Evolutionary conservation across 2,113 vertebrate genomes (phyloP).

Genomic region (Notarius lentiginosus): DNA sequence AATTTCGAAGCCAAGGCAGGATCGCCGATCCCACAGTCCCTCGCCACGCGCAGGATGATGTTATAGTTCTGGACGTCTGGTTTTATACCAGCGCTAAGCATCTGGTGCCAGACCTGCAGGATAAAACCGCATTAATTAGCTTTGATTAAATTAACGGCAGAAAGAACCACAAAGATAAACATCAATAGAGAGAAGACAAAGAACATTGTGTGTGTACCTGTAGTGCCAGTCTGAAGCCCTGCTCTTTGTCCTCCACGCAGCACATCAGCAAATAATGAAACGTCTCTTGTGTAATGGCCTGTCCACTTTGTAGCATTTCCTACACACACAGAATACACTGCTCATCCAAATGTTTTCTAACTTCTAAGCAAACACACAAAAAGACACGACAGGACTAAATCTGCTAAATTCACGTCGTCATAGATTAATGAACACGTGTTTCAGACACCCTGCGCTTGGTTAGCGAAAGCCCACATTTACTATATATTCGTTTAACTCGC

Average conservation of each 20-base stretch:
- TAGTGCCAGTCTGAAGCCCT: slow-evolving; percentile 82
- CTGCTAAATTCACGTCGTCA: too few relatives aligned
- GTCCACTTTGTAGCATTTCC: slow-evolving; percentile 87
- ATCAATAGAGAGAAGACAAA: not conserved
- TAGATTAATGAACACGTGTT: too few relatives aligned
- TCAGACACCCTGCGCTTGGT: too few relatives aligned
- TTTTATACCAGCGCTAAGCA: slow-evolving; percentile 80
- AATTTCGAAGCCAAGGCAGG: slow-evolving; percentile 67
- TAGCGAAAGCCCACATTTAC: too few relatives aligned
- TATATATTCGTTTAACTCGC: too few relatives aligned
- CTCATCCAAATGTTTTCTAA: too few relatives aligned
- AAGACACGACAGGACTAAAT: not conserved
- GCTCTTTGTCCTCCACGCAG: slow-evolving; percentile 83
- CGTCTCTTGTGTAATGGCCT: slow-evolving; percentile 80
- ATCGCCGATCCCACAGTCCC: slow-evolving; percentile 86
- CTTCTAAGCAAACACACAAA: not conserved
- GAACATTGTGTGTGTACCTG: slow-evolving; percentile 73
- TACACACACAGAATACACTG: slow-evolving; percentile 56
- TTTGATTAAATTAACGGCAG: not conserved
- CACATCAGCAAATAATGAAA: slow-evolving; percentile 91
- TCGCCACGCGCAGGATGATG: slow-evolving; percentile 80
- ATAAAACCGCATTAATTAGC: slow-evolving; percentile 5
- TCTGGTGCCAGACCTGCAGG: slow-evolving; percentile 88
- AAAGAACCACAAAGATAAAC: not conserved
- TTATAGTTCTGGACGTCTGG: slow-evolving; percentile 80